Evolutionary conservation across 2,888 invertebrate genomes (phyloP), one percentile per base, ranked within the genome.

Genomic region (Phengaris arion): DNA sequence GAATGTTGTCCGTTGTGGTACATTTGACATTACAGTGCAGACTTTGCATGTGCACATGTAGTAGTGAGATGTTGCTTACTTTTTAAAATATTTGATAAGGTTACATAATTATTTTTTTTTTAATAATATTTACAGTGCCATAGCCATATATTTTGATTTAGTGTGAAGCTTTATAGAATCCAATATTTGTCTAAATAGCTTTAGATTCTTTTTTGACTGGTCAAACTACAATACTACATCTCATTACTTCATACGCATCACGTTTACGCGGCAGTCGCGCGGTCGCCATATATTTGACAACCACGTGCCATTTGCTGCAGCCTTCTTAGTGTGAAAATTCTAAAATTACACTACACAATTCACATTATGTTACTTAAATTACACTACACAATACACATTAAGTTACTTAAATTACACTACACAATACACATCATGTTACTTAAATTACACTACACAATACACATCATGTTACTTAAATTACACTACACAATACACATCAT

Each of bases 1-100:
- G 76, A 68, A 76, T 79, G 78, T 79, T 79, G 78, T 80, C 75
- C 72, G 45, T 75, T 77, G 75, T 78, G 76, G 70, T 69, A 68
- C 78, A 68, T 81, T 77, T 77, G 76, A 78, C 75, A 81, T 81
- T 81, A 81, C 78, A 79, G 80, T 80, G 79, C 81, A 81, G 79
- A 82, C 81, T 81, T 80, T 78, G 80, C 80, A 79, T 82, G 80
- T 79, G 76, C 76, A 79, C 79, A 79, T 80, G 59, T 68, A 74
- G 76, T 68, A 68, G 76, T 75, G 76, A 73, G 77, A 76, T 77
- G 77, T 76, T 76, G 75, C 69, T n/a, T 69, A n/a, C 69, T n/a
- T 13, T 48, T 9, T 48, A 7, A 48, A 10, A 54, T 35, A 22
- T 22, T 72, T 6, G 52, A 52, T 72, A 52, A 35, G 13, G 48